phyloP scores from a whole-genome alignment of 2,113 vertebrate genomes.

The Tonatia bakeri region DNA sequence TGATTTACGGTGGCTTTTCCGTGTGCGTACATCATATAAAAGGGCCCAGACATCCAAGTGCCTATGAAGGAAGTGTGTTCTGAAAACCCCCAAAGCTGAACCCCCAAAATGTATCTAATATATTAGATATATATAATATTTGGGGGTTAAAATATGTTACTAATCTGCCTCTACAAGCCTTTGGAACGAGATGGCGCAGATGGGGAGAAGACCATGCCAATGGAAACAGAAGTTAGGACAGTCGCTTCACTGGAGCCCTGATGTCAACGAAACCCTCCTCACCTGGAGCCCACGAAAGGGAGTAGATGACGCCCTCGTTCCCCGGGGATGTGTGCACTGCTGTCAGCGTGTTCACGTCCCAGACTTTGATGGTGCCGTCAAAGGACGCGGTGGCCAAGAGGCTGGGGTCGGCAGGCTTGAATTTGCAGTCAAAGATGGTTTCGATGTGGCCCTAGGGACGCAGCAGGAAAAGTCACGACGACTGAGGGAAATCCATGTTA shows the following conservation, averaged over 20 bases:
- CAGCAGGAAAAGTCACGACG: slow-evolving; percentile 26
- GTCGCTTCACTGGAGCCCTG: background rate
- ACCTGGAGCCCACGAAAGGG: slow-evolving; percentile 99
- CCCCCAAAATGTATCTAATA: background rate
- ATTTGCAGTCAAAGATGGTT: slow-evolving; percentile 99
- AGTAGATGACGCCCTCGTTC: slow-evolving; percentile 98
- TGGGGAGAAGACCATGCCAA: background rate
- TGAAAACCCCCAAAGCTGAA: background rate
- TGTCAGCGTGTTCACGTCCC: slow-evolving; percentile 96
- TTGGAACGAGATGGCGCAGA: background rate
- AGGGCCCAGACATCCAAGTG: background rate
- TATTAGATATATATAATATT: no score
- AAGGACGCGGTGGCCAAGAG: slow-evolving; percentile 97
- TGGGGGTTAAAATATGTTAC: no score
- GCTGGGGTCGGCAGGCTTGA: slow-evolving; percentile 96
- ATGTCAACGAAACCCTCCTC: slow-evolving; percentile 58
- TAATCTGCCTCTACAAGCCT: background rate
- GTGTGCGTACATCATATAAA: background rate
- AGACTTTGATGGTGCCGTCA: slow-evolving; percentile 98
- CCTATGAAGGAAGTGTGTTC: background rate
- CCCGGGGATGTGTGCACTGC: slow-evolving; percentile 95
- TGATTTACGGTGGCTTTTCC: background rate
- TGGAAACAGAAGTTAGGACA: background rate
- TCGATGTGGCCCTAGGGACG: slow-evolving; percentile 93
- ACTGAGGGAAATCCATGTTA: background rate